phyloP scores from a whole-genome alignment of 2,888 invertebrate species.

The Ennomos erosarius region DNA sequence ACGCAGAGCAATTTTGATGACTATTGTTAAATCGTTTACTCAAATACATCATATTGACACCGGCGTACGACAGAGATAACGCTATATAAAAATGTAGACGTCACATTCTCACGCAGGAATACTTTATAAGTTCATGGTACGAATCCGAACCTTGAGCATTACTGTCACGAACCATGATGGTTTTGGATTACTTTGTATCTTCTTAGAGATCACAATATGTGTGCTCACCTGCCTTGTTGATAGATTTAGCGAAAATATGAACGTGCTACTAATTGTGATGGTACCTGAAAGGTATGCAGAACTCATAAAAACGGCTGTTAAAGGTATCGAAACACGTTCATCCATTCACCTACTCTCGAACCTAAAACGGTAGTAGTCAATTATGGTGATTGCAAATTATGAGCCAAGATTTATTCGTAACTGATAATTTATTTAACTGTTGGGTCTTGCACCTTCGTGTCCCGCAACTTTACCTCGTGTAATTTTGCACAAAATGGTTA shows the following conservation, averaged over 20 bases:
- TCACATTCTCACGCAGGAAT: no score
- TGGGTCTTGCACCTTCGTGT: conserved; percentile 17
- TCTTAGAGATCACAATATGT: no score
- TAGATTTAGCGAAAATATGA: neutral
- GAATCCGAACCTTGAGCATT: no score
- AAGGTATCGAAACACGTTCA: conserved; percentile 17
- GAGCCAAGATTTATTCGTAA: conserved; percentile 13
- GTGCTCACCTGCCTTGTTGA: no score
- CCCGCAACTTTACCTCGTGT: neutral
- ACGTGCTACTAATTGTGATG: neutral
- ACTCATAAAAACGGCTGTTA: conserved; percentile 4
- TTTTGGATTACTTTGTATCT: no score
- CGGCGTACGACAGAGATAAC: no score
- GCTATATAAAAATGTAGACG: no score
- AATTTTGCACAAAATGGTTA: neutral
- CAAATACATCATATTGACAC: no score
- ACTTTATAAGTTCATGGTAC: no score
- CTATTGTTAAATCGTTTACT: no score
- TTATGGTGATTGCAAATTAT: conserved; percentile 31
- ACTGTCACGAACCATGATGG: no score
- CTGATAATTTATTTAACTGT: conserved; percentile 28
- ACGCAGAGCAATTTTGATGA: no score
- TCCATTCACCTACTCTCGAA: conserved; percentile 20
- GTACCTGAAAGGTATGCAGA: conserved; percentile 10
- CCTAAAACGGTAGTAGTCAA: conserved; percentile 29